Evolutionary conservation across 2,888 invertebrate genomes (phyloP), one percentile per base, ranked within the genome.

Genomic region (Acronicta aceris): DNA sequence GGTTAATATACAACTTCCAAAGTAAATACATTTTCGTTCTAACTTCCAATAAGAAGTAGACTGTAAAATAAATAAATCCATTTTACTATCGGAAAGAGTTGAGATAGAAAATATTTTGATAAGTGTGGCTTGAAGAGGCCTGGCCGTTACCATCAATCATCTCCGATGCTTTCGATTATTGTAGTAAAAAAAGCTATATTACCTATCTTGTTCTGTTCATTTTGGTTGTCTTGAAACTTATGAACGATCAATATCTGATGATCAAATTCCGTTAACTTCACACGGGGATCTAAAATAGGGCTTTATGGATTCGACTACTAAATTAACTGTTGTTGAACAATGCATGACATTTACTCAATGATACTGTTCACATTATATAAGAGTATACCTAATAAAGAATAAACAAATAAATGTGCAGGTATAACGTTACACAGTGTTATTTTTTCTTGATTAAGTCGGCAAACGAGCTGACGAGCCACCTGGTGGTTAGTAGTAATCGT

Each of bases 121-220:
- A 46, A 42, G 12, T 45, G 43, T 46, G 47, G 47, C 71, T 53
- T 27, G 48, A 57, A n/a, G 38, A 40, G 13, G 50, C 51, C 45
- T 45, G 63, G 45, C 45, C 38, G 17, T 41, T 15, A 33, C 27
- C 59, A 73, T 73, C 76, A 54, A 73, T 73, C 76, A 73, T 46
- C 38, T 33, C n/a, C 41, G 64, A 67, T 56, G 55, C 42, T 59
- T 75, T 64, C 55, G 50, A 51, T 71, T 67, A 64, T 65, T 57
- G 51, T 50, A 33, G 12, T 12, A 5, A 54, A 64, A 66, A 48
- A 71, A 16, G 58, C 41, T 47, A 41, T 54, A 52, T 54, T 4
- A 33, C 4, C 33, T 33, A 33, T 12, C 33, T 33, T 3, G 12
- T 33, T 33, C 33, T 2, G 2, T 12, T 33, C 33, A n/a, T 33